phyloP scores from a whole-genome alignment of 2,797 vertebrate genomes.

The Propithecus perrieri region DNA sequence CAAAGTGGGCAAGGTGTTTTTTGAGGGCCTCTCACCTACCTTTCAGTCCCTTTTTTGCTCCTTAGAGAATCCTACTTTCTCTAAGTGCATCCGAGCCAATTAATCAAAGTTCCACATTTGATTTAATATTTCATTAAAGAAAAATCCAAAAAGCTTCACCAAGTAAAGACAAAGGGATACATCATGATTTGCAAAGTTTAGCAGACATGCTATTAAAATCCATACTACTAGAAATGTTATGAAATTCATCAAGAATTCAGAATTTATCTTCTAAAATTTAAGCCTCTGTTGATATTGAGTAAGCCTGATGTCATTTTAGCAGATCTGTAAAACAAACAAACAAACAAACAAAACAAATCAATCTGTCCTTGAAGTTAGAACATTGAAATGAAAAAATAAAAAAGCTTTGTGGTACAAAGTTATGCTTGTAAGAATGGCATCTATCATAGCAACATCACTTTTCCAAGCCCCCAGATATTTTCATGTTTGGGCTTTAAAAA shows the following conservation, averaged over 20 bases:
- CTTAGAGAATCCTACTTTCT: background rate
- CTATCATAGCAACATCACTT: background rate
- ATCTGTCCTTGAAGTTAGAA: background rate
- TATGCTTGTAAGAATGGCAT: background rate
- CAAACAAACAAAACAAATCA: background rate
- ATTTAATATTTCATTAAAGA: background rate
- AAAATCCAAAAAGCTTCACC: background rate
- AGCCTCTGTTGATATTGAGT: background rate
- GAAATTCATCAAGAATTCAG: background rate
- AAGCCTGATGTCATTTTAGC: background rate
- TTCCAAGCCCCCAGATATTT: background rate
- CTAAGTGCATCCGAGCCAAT: background rate
- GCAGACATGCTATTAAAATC: background rate
- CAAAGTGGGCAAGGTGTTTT: background rate
- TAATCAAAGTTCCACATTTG: background rate
- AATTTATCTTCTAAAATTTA: background rate
- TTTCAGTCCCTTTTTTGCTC: background rate
- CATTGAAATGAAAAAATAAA: background rate
- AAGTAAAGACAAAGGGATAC: background rate
- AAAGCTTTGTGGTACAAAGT: background rate
- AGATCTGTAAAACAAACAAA: background rate
- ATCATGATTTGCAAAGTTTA: background rate
- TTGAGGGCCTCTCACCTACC: background rate
- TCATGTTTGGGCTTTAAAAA: background rate
- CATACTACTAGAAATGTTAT: background rate